Conservation (phyloP, 2,888 invertebrate genomes). For the Perizoma flavofasciatum region DNA sequence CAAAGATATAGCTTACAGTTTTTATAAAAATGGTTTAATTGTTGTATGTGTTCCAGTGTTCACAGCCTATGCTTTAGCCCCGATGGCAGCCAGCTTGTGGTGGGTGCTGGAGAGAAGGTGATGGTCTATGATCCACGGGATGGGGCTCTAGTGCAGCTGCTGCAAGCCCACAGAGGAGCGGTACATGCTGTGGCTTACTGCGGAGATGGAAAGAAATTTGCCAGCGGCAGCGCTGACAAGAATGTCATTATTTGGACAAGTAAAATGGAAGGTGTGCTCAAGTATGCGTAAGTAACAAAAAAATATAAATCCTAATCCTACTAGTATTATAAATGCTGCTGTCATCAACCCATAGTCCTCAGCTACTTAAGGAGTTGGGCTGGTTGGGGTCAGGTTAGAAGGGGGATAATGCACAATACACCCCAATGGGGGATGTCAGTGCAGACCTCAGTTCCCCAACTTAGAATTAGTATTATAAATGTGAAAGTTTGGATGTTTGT, state of each 20-base stretch:
- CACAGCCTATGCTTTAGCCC: slow-evolving; percentile 98
- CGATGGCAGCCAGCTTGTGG: slow-evolving; percentile 96
- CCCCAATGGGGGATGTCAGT: too few species aligned
- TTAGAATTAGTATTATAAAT: too few species aligned
- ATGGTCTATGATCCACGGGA: slow-evolving; percentile 97
- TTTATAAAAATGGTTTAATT: too few species aligned
- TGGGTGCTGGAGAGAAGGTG: slow-evolving; percentile 97
- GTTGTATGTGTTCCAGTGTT: slow-evolving; percentile 84
- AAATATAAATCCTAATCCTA: too few species aligned
- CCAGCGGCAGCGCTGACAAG: slow-evolving; percentile 98
- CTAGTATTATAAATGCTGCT: too few species aligned
- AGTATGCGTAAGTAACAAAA: slow-evolving; percentile 92
- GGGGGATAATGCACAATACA: too few species aligned
- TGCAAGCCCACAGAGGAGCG: slow-evolving; percentile 98
- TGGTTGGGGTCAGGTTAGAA: too few species aligned
- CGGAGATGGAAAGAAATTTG: slow-evolving; percentile 97
- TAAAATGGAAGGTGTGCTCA: slow-evolving; percentile 96
- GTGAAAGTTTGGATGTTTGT: too few species aligned
- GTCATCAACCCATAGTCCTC: too few species aligned
- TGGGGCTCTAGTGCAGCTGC: slow-evolving; percentile 94
- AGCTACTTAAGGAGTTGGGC: too few species aligned
- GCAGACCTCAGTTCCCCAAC: too few species aligned
- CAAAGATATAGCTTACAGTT: too few species aligned
- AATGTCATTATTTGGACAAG: slow-evolving; percentile 99
- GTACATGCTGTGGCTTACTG: slow-evolving; percentile 97